A percentile compares a stretch with the other conserved stretches of the same genome.
Evolutionary conservation across 2,888 invertebrate species (phyloP).

Genomic region (Sylvicola cinctus): DNA sequence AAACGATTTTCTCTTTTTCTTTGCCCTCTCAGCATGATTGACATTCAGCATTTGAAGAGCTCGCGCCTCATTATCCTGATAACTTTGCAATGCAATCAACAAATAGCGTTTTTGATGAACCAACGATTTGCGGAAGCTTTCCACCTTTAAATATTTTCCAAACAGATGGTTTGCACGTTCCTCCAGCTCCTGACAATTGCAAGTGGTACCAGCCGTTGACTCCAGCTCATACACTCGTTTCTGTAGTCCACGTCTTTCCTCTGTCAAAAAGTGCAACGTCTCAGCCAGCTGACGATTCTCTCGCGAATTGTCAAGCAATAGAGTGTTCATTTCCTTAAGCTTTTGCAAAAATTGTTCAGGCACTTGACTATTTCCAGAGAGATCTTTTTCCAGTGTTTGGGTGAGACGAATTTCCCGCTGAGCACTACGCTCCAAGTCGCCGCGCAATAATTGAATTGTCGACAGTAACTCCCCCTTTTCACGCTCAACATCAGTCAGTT

Average conservation of each 20-base stretch:
- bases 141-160: constrained; percentile 51
- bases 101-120: constrained; percentile 82
- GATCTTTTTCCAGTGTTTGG: constrained; percentile 18
- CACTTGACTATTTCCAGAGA: constrained; percentile 16
- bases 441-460: constrained; percentile 17
- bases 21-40: constrained; percentile 4
- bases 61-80: constrained; percentile 21
- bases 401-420: constrained; percentile 21
- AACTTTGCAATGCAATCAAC: constrained; percentile 35
- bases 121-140: constrained; percentile 72
- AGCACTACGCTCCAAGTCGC: constrained; percentile 20
- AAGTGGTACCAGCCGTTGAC: constrained; percentile 4
- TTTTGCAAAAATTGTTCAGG: constrained; percentile 24
- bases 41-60: constrained; percentile 8
- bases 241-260: constrained; percentile 29
- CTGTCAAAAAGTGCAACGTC: constrained; percentile 22
- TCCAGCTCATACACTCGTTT: constrained; percentile 26
- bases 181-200: constrained; percentile 13
- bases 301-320: constrained; percentile 27
- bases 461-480: constrained; percentile 16
- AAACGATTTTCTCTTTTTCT: constrained; percentile 16
- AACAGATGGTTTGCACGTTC: constrained; percentile 36
- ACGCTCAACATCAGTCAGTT: constrained; percentile 14
- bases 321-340: constrained; percentile 29
- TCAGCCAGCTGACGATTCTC: constrained; percentile 32